Evolutionary conservation across 1,140 invertebrate species (phyloP), one percentile per base, ranked within the genome.

Genomic region (Brachionus asplanchnoidis): DNA sequence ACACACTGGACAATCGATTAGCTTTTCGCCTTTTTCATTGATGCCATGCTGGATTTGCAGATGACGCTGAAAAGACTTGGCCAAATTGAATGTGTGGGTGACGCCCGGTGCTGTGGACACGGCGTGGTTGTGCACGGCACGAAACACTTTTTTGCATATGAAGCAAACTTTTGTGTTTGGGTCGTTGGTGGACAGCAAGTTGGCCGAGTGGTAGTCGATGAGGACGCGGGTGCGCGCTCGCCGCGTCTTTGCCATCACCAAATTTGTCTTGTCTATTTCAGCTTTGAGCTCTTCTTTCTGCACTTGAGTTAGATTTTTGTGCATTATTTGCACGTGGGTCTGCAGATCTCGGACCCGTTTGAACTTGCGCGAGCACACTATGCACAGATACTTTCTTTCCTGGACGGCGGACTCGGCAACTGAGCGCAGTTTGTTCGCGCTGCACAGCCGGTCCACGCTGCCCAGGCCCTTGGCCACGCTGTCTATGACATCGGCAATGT

Each of bases 241-340:
- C 17, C 68, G 4, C n/a, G 17, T 73, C 68, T 73, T 73, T 1
- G 36, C 12, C 23, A 77, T 9, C 26, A 77, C 17, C 20, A 50
- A 12, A 77, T 77, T 77, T 8, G 73, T 77, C 26, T 77, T 77
- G 20, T 77, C 73, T 26, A 77, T 77, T 77, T 77, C 73, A 1
- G 26, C 2, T 77, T 36, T 77, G 11, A 77, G 46, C 26, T 77
- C 17, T 28, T 77, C 44, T 23, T 23, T 17, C 14, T 77, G 73
- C 17, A 5, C 0, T 11, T 77, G 44, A n/a, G 14, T 77, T 9
- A 77, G 11, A 9, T 50, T 23, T 77, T 77, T 77, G 44, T 77
- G 73, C 73, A 77, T 77, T 50, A 77, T 77, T 46, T 77, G 73
- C 8, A 77, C 73, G 12, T 77, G 73, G 12, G 73, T 77, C 50